Conservation (phyloP, 1,140 invertebrate genomes). For the Saccostrea glomerata region DNA sequence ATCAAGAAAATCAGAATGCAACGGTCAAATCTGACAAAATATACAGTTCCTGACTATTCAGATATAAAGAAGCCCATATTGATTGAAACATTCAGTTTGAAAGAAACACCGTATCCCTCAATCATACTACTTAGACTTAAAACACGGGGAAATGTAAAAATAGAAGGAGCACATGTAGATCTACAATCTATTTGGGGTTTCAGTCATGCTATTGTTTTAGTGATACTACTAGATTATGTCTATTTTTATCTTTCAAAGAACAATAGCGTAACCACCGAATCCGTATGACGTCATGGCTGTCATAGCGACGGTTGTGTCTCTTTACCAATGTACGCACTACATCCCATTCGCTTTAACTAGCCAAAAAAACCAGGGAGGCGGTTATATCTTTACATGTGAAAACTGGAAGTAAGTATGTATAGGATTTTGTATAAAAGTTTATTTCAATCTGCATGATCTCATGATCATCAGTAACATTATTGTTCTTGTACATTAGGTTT, state of each 20-base stretch:
- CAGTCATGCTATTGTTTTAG: neutral
- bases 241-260: neutral
- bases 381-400: too few relatives aligned
- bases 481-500: too few relatives aligned
- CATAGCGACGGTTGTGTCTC: constrained; percentile 3
- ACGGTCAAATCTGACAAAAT: neutral
- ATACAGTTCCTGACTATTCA: neutral
- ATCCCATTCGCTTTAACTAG: neutral
- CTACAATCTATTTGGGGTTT: neutral
- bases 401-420: too few relatives aligned
- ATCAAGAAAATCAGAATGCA: neutral
- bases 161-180: neutral
- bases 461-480: too few relatives aligned
- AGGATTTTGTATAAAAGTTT: too few relatives aligned
- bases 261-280: constrained; percentile 5
- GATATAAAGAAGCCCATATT: neutral
- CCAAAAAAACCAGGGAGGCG: neutral
- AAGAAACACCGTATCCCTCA: neutral
- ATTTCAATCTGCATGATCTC: too few relatives aligned
- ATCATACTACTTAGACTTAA: neutral
- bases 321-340: neutral
- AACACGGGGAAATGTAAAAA: constrained; percentile 3
- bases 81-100: neutral
- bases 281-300: constrained; percentile 12
- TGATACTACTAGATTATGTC: neutral